Evolutionary conservation across 2,113 vertebrate genomes (phyloP), one percentile per base, ranked within the genome.

Genomic region (Nesospiza acunhae): DNA sequence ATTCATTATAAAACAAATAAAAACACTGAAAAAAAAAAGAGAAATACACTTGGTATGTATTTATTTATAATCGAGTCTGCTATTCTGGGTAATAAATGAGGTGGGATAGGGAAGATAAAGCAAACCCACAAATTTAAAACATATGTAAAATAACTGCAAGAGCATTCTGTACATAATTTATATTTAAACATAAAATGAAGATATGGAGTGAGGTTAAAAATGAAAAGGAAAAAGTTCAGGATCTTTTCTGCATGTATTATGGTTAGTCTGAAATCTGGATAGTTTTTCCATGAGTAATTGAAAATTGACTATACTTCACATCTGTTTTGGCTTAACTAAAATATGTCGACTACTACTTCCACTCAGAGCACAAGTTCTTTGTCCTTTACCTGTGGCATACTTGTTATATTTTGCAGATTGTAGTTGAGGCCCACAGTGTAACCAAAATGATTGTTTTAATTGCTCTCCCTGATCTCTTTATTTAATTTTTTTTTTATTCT

Each of bases 211-310:
- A 84, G 69, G 66, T 91, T 81, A 78, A 91, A 83, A 94, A 77
- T 21, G 12, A 81, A 94, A 93, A 81, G 18, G 23, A 85, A 83
- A 47, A 92, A 20, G 12, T 80, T 91, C 47, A 93, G 74, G 20
- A 22, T 85, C 67, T 73, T 88, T 88, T 82, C 75, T 80, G 28
- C 15, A 11, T 86, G 31, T 88, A 33, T 73, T 49, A 41, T 39
- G 28, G 28, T 70, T 92, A 66, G 37, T 73, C 72, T 88, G 59
- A 85, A 94, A 80, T 58, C 47, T 92, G 76, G 63, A 80, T 78
- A 74, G 68, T 49, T 95, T 74, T 90, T 84, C 50, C 50, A n/a
- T 92, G 92, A 84, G 72, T 84, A 81, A 89, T 78, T 87, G 83
- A 84, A 94, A 86, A 84, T 47, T 33, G 30, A 69, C 68, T 80